These are phyloP conservation scores for Steatocranus sp. DNA, from an alignment of 2,797 vertebrate species.

Conservation along the genomic window DNA sequence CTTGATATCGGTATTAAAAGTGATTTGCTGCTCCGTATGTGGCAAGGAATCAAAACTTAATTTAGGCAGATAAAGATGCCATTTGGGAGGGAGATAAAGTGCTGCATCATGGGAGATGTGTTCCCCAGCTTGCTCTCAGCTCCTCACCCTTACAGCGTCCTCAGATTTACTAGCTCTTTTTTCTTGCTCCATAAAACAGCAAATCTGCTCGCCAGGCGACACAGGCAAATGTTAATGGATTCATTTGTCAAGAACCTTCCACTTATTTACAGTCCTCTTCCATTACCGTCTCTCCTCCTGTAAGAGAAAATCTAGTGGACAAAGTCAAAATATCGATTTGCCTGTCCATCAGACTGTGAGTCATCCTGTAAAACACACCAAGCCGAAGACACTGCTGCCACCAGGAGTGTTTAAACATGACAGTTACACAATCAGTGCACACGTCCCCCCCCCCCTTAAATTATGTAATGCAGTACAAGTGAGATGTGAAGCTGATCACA, in stretches of 20 bases:
- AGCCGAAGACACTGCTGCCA: constrained; percentile 48
- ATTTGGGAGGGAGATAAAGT: constrained; percentile 81
- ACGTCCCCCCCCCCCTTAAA: neutral
- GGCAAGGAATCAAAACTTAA: constrained; percentile 86
- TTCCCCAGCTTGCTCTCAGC: constrained; percentile 65
- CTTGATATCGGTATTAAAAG: constrained; percentile 82
- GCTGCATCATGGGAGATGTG: constrained; percentile 78
- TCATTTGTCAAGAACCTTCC: constrained; percentile 82
- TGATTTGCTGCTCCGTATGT: constrained; percentile 84
- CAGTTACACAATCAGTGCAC: constrained; percentile 35
- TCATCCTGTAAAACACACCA: constrained; percentile 58
- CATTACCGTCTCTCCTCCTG: constrained; percentile 69
- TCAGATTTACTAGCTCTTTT: constrained; percentile 82
- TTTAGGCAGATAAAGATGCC: constrained; percentile 87
- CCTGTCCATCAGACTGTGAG: constrained; percentile 66
- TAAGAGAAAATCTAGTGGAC: constrained; percentile 60
- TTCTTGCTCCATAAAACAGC: constrained; percentile 82
- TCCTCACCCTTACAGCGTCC: constrained; percentile 67
- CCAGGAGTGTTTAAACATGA: constrained; percentile 47
- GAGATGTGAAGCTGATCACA: neutral
- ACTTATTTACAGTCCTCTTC: constrained; percentile 82
- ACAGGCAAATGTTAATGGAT: constrained; percentile 86
- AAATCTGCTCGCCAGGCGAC: constrained; percentile 79
- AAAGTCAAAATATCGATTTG: constrained; percentile 80
- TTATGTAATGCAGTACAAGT: neutral